A percentile compares a stretch with the other conserved stretches of the same genome.
These are phyloP conservation scores for Lepidonotus clava DNA, from an alignment of 2,888 invertebrate species.

Conservation along the genomic window DNA sequence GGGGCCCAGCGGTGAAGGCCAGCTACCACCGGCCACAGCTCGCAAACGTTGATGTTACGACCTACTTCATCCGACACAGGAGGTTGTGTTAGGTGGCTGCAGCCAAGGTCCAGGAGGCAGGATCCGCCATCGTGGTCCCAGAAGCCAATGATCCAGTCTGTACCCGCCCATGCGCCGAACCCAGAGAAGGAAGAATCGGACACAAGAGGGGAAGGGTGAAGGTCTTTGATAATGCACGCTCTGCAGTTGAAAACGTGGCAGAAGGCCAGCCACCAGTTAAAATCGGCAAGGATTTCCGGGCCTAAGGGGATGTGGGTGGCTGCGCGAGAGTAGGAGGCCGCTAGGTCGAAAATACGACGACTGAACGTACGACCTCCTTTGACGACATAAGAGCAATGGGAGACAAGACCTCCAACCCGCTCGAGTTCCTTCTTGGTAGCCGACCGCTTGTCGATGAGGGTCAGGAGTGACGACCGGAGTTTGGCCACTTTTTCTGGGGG, in stretches of 20 bases:
- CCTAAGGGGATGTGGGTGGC: no score
- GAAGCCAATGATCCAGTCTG: background rate
- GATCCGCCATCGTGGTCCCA: no score
- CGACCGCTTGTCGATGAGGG: no score
- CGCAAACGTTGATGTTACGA: no score
- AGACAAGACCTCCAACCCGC: background rate
- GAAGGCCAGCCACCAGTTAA: background rate
- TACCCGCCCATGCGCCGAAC: background rate
- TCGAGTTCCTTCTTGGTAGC: background rate
- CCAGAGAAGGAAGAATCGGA: background rate
- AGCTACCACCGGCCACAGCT: no score
- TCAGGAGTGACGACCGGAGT: no score
- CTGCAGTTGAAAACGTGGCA: background rate
- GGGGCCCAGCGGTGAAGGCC: no score
- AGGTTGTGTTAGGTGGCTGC: no score
- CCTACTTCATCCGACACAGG: no score
- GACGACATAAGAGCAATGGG: background rate
- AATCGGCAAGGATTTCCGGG: background rate
- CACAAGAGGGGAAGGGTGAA: background rate
- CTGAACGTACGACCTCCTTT: background rate
- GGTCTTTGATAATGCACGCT: background rate
- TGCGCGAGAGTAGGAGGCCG: no score
- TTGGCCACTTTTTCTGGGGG: background rate
- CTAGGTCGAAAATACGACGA: background rate
- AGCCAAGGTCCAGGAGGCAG: no score